Evolutionary conservation across 2,113 vertebrate species (phyloP).

Genomic region (Xenopus borealis): DNA sequence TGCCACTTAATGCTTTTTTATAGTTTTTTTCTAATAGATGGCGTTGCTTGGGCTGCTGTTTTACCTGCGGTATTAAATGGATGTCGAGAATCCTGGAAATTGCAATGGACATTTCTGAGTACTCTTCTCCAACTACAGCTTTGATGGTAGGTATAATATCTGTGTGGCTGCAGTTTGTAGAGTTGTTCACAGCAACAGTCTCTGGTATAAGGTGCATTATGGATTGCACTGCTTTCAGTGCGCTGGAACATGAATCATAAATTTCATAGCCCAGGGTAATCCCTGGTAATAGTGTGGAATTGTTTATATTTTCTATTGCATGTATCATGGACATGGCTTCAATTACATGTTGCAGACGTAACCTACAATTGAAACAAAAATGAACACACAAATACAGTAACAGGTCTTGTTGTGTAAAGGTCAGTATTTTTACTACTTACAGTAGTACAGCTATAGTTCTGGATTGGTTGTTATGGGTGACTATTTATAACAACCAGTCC

Average conservation of each 20-base stretch:
- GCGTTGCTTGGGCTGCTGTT: background rate
- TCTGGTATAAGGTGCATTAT: conserved; percentile 50
- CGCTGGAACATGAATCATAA: conserved; percentile 61
- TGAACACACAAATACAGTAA: background rate
- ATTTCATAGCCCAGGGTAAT: conserved; percentile 62
- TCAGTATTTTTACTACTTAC: too few relatives aligned
- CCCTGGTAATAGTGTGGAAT: conserved; percentile 56
- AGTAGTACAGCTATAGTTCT: too few relatives aligned
- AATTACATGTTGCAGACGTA: conserved; percentile 49
- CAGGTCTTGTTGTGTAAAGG: background rate
- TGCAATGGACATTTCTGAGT: conserved; percentile 60
- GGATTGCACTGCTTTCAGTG: conserved; percentile 57
- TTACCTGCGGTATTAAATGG: conserved; percentile 63
- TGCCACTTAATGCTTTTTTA: too few relatives aligned
- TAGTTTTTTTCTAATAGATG: too few relatives aligned
- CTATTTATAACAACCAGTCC: too few relatives aligned
- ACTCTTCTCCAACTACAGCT: conserved; percentile 55
- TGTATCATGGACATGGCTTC: conserved; percentile 55
- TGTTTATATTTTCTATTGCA: conserved; percentile 62
- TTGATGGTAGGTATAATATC: conserved; percentile 54
- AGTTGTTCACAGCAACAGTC: conserved; percentile 2
- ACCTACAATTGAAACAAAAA: conserved; percentile 50
- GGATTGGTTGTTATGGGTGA: too few relatives aligned
- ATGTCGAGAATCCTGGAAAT: conserved; percentile 59
- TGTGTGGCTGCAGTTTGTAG: conserved; percentile 50